A percentile compares a stretch with the other conserved stretches of the same genome.
These are phyloP conservation scores for Drosophila mojavensis DNA, from an alignment of 1,140 invertebrate genomes.

Conservation along the genomic window DNA sequence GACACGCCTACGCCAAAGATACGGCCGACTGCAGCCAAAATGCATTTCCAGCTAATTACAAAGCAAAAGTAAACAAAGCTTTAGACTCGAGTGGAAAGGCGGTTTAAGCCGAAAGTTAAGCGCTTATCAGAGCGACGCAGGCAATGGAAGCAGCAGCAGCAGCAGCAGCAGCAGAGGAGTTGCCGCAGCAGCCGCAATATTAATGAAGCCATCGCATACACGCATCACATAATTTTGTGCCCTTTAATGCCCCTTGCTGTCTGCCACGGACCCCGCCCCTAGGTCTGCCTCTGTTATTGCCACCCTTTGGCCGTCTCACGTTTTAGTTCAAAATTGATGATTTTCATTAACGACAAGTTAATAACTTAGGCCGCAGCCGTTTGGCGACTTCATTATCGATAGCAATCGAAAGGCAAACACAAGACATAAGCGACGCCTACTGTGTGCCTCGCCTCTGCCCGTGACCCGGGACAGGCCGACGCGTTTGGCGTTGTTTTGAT, in stretches of 20 bases:
- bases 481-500: constrained; percentile 41
- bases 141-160: constrained; percentile 4
- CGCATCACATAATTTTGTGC: constrained; percentile 57
- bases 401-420: constrained; percentile 48
- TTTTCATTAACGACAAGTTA: constrained; percentile 80
- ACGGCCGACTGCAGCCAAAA: background rate
- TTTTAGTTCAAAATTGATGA: constrained; percentile 64
- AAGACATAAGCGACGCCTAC: constrained; percentile 15
- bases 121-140: constrained; percentile 36
- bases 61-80: constrained; percentile 29
- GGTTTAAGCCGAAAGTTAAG: constrained; percentile 9
- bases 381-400: constrained; percentile 63
- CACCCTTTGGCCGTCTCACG: background rate
- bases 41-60: constrained; percentile 29
- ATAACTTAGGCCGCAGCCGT: constrained; percentile 61
- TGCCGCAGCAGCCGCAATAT: background rate
- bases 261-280: background rate
- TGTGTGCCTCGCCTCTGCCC: constrained; percentile 10
- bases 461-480: background rate
- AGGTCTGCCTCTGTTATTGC: background rate
- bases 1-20: background rate
- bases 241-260: constrained; percentile 15
- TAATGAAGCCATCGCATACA: constrained; percentile 42
- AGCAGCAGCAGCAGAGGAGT: background rate
- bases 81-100: background rate